Percentiles rank a stretch among this genome's conserved stretches.
phyloP scores from a whole-genome alignment of 2,888 invertebrate species.

The Apodemia duryi region DNA sequence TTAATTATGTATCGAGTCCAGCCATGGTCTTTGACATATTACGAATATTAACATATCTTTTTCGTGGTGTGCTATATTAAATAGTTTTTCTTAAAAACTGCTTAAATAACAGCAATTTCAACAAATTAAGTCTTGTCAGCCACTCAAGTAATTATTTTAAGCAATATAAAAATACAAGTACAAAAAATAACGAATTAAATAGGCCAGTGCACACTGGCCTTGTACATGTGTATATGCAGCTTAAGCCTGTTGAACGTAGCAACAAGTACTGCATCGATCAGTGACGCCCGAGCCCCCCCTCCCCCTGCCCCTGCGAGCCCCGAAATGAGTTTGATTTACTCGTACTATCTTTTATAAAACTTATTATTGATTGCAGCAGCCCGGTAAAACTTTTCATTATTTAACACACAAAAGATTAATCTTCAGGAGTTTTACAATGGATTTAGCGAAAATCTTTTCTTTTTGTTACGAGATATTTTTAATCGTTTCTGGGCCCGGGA shows the following conservation, averaged over 20 bases:
- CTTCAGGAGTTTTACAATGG: background rate
- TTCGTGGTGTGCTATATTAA: no score
- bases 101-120: no score
- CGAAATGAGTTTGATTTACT: constrained; percentile 26
- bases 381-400: constrained; percentile 11
- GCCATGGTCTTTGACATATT: no score
- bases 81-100: no score
- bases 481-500: no score
- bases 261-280: constrained; percentile 77
- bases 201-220: background rate
- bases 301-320: constrained; percentile 30
- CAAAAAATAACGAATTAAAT: background rate
- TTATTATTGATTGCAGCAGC: constrained; percentile 14
- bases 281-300: constrained; percentile 44
- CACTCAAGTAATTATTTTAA: no score
- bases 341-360: constrained; percentile 26
- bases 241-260: constrained; percentile 66
- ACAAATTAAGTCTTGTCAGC: no score
- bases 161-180: no score
- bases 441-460: no score
- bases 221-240: background rate
- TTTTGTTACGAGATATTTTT: no score
- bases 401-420: constrained; percentile 8
- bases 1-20: no score
- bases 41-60: no score